These are phyloP conservation scores for Oophaga sylvatica DNA, from an alignment of 2,797 vertebrate species.

Conservation along the genomic window DNA sequence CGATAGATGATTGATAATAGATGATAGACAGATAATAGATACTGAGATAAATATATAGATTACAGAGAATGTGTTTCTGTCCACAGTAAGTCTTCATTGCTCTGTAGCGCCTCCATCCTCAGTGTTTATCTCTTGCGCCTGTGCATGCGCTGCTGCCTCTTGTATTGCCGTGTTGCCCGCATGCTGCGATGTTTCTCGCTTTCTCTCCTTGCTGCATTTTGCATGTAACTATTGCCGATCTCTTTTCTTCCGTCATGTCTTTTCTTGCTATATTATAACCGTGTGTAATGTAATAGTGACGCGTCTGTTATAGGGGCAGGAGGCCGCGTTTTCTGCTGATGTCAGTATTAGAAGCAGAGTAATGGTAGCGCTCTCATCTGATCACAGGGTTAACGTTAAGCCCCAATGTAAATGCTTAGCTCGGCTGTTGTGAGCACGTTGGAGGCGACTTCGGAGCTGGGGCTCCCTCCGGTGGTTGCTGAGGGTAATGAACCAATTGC, in stretches of 20 bases:
- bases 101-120: not conserved
- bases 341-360: too few relatives aligned
- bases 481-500: too few relatives aligned
- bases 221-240: constrained; percentile 10
- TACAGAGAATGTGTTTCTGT: not conserved
- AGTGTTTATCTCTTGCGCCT: not conserved
- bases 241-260: not conserved
- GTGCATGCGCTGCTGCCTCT: constrained; percentile 7
- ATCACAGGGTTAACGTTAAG: too few relatives aligned
- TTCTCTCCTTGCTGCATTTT: constrained; percentile 4
- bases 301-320: too few relatives aligned
- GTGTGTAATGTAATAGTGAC: not conserved
- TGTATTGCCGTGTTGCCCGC: constrained; percentile 22
- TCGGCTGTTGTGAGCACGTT: too few relatives aligned
- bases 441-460: too few relatives aligned
- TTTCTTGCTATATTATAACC: not conserved
- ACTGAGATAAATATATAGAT: not conserved
- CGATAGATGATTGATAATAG: not conserved
- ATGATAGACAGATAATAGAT: not conserved
- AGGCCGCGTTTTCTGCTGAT: too few relatives aligned
- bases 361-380: too few relatives aligned
- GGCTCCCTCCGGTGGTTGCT: too few relatives aligned
- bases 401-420: too few relatives aligned
- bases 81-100: not conserved
- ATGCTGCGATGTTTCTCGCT: constrained; percentile 18